A percentile compares a stretch with the other conserved stretches of the same genome.
phyloP scores from a whole-genome alignment of 2,113 vertebrate genomes.

The Lasiurus cinereus region DNA sequence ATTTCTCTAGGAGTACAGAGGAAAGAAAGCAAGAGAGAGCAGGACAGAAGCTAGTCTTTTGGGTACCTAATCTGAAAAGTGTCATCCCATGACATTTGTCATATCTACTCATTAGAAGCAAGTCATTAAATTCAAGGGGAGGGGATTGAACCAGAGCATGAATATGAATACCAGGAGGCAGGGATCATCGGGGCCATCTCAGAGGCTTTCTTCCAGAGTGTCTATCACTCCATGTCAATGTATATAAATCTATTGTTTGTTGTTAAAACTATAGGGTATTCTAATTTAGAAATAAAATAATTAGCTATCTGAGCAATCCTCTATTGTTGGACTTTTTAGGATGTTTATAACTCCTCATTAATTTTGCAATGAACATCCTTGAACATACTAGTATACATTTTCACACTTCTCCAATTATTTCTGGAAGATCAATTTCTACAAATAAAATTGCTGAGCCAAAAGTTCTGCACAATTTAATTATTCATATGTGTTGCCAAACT shows the following conservation, averaged over 20 bases:
- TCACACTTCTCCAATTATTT: constrained; percentile 22
- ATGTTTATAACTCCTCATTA: neutral
- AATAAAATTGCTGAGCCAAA: neutral
- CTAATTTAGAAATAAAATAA: neutral
- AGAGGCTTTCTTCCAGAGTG: neutral
- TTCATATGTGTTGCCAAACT: neutral
- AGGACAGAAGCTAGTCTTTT: neutral
- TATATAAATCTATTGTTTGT: neutral
- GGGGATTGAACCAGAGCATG: neutral
- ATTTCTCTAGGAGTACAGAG: neutral
- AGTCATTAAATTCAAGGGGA: neutral
- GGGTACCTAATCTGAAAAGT: neutral
- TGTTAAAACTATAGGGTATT: neutral
- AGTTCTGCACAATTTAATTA: neutral
- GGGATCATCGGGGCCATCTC: neutral
- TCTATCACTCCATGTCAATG: neutral
- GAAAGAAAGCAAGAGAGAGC: neutral
- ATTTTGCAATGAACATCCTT: constrained; percentile 42
- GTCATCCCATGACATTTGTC: neutral
- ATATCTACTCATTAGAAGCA: neutral
- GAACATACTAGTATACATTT: constrained; percentile 45
- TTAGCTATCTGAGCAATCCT: neutral
- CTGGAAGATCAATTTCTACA: neutral
- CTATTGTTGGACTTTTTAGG: neutral
- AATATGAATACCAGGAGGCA: neutral